These are phyloP conservation scores for Peromyscus nudipes DNA, from an alignment of 2,797 vertebrate genomes.

Conservation along the genomic window DNA sequence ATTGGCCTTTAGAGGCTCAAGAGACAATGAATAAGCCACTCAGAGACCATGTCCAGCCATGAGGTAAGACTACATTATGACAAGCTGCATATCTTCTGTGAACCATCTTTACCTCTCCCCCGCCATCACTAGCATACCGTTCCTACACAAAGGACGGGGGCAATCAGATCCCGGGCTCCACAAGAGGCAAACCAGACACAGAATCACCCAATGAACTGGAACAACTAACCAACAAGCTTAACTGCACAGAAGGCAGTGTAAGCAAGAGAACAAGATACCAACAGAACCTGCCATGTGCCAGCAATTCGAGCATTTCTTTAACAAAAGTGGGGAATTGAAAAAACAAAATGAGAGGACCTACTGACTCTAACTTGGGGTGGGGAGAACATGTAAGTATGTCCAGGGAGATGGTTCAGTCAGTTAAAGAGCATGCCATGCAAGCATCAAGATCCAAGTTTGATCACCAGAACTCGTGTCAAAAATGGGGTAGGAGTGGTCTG, in stretches of 20 bases:
- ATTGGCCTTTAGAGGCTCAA: not conserved
- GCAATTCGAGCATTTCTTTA: not conserved
- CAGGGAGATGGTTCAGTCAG: not conserved
- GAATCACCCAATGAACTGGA: not conserved
- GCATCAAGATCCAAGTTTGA: not conserved
- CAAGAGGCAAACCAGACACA: not conserved
- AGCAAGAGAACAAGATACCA: not conserved
- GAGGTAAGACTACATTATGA: not conserved
- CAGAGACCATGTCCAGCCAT: fast-evolving
- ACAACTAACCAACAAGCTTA: not conserved
- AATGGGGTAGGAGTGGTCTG: not conserved
- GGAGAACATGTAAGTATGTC: not conserved
- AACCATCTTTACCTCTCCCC: not conserved
- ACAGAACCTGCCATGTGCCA: not conserved
- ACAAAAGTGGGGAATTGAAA: not conserved
- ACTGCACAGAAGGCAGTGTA: not conserved
- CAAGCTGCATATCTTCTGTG: fast-evolving
- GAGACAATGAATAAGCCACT: not conserved
- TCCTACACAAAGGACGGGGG: not conserved
- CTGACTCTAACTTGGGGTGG: not conserved
- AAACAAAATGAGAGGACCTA: not conserved
- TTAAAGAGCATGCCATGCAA: not conserved
- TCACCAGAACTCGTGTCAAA: not conserved
- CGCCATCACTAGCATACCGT: not conserved
- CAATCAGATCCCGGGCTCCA: not conserved